Conservation (phyloP, 2,888 invertebrate species). For the Sinotaia quadrata region DNA sequence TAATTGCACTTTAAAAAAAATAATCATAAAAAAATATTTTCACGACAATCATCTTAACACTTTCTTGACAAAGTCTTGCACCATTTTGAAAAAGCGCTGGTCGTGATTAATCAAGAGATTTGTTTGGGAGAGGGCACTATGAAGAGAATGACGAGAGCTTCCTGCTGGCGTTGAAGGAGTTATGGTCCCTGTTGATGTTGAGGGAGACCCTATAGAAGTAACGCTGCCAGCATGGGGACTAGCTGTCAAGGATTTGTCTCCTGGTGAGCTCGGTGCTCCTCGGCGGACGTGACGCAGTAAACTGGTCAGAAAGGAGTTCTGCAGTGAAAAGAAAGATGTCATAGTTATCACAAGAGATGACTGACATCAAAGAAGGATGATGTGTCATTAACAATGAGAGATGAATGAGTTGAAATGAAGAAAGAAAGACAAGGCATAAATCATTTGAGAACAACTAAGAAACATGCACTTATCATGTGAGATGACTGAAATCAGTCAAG, state of each 20-base stretch:
- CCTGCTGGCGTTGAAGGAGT: constrained; percentile 26
- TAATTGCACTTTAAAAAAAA: too few relatives aligned
- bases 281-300: constrained; percentile 63
- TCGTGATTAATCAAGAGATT: constrained; percentile 55
- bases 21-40: too few relatives aligned
- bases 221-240: constrained; percentile 28
- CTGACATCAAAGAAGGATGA: too few relatives aligned
- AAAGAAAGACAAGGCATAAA: too few relatives aligned
- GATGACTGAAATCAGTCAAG: too few relatives aligned
- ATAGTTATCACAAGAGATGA: too few relatives aligned
- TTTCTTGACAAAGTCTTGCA: constrained; percentile 65
- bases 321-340: too few relatives aligned
- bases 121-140: constrained; percentile 55
- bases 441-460: too few relatives aligned
- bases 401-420: too few relatives aligned
- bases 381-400: too few relatives aligned
- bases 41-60: constrained; percentile 64
- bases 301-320: constrained; percentile 66
- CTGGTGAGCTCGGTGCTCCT: constrained; percentile 44
- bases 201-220: not conserved
- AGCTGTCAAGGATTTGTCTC: constrained; percentile 18
- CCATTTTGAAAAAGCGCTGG: constrained; percentile 64
- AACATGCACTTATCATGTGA: too few relatives aligned
- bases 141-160: constrained; percentile 28
- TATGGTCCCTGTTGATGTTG: constrained; percentile 28